phyloP scores from a whole-genome alignment of 2,888 invertebrate genomes.

The Bombyx huttoni region DNA sequence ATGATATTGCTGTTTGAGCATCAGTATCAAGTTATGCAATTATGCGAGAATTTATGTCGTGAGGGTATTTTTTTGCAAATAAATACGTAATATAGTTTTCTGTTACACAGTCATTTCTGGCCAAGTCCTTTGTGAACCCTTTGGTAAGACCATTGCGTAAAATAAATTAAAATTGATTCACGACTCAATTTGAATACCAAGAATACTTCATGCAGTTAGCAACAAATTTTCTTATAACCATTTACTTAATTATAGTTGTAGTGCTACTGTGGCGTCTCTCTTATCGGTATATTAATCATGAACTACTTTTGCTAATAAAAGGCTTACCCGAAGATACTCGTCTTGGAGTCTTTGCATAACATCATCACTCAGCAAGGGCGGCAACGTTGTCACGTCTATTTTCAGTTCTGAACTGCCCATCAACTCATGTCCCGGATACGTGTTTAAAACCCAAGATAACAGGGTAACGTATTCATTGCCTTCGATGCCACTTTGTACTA shows the following conservation, averaged over 20 bases:
- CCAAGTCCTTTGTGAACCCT: too few relatives aligned
- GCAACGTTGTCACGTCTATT: conserved; percentile 78
- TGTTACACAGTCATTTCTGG: too few relatives aligned
- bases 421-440: conserved; percentile 89
- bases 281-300: background rate
- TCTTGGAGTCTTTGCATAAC: conserved; percentile 84
- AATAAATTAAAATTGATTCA: too few relatives aligned
- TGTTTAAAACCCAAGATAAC: conserved; percentile 92
- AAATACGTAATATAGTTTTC: too few relatives aligned
- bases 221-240: too few relatives aligned
- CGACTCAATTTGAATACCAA: too few relatives aligned
- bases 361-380: conserved; percentile 82
- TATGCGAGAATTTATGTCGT: too few relatives aligned
- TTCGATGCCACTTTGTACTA: conserved; percentile 89
- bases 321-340: conserved; percentile 79
- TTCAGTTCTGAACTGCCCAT: conserved; percentile 90
- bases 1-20: too few relatives aligned
- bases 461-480: conserved; percentile 97
- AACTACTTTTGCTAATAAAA: background rate
- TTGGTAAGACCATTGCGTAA: too few relatives aligned
- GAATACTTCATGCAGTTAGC: too few relatives aligned
- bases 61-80: too few relatives aligned
- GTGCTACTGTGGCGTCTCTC: background rate
- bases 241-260: background rate
- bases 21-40: too few relatives aligned